phyloP scores from a whole-genome alignment of 2,888 invertebrate genomes.

The Macrosiphum euphorbiae region DNA sequence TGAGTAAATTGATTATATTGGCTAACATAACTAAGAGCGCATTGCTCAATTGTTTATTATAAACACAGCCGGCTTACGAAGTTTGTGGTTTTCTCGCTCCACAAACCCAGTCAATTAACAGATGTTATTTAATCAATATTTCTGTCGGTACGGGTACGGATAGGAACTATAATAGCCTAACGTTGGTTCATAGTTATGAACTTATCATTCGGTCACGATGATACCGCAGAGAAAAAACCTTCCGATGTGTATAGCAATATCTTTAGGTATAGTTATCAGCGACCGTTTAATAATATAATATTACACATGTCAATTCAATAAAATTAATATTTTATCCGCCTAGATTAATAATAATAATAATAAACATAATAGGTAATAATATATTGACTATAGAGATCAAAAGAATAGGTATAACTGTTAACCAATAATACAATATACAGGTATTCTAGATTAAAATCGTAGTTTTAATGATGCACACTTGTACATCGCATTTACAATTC shows the following conservation, averaged over 20 bases:
- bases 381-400: background rate
- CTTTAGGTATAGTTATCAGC: background rate
- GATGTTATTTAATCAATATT: slow-evolving; percentile 24
- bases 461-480: slow-evolving; percentile 34
- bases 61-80: background rate
- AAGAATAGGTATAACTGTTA: background rate
- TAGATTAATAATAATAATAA: slow-evolving; percentile 12
- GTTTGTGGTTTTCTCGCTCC: slow-evolving; percentile 18
- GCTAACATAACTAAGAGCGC: background rate
- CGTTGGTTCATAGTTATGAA: background rate
- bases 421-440: background rate
- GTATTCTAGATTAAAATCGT: slow-evolving; percentile 10
- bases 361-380: slow-evolving; percentile 6
- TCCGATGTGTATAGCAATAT: background rate
- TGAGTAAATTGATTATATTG: background rate
- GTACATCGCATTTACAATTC: slow-evolving; percentile 45
- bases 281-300: background rate
- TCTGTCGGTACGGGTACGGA: background rate
- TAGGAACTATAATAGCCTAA: background rate
- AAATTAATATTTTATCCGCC: background rate
- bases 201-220: background rate
- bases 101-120: slow-evolving; percentile 14
- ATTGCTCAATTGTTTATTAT: slow-evolving; percentile 14
- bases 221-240: background rate
- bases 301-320: background rate